Base-by-base conservation (phyloP, 37 sponge, comb jelly and placozoan species). In the Beroe forskalii region DNA sequence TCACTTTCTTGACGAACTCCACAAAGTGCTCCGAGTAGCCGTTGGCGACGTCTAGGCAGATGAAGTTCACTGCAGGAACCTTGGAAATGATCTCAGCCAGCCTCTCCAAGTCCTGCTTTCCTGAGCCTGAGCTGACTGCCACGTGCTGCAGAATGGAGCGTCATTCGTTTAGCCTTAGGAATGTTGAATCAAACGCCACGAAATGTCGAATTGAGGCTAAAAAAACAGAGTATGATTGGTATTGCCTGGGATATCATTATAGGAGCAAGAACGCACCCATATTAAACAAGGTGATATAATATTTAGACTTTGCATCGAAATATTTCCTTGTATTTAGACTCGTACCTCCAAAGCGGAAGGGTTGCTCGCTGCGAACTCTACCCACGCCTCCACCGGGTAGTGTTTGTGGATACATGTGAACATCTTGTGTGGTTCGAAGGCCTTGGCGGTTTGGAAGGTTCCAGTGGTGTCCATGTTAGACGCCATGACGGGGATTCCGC, bases 1-100 rank as follows among this genome's bases (percentile, higher is more conserved):
- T 90, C 0, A 93, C 91, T 35, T 92, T 63, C 91, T 92, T 91
- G 24, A 97, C 95, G 76, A 94, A 94, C 76, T 80, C 83, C 30
- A 95, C 96, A 92, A 97, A 97, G 86, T 95, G 95, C 89, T 97
- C 97, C 20, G 97, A 97, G 92, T 97, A 97, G 0, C 97, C 97
- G 72, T 97, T 97, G 62, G 97, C 97, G 24, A 97, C 97, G 48
- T 97, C 97, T 20, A 97, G 93, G 91, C 97, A 97, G 62, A 97
- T 95, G 93, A 94, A 95, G 41, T 91, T 39, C 39, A 97, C 32
- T 14, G 72, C 90, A 0, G 96, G 96, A 20, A 97, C 67, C n/a
- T 76, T 62, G 0, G 67, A 83, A 0, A 95, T 17, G 22, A 95
- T 95, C 60, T 63, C 33, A 61, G 92, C 91, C 86, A 95, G 76